Percentiles rank a stretch among this genome's conserved stretches.
Evolutionary conservation across 2,113 vertebrate species (phyloP).

Genomic region (Brachirus orientalis): DNA sequence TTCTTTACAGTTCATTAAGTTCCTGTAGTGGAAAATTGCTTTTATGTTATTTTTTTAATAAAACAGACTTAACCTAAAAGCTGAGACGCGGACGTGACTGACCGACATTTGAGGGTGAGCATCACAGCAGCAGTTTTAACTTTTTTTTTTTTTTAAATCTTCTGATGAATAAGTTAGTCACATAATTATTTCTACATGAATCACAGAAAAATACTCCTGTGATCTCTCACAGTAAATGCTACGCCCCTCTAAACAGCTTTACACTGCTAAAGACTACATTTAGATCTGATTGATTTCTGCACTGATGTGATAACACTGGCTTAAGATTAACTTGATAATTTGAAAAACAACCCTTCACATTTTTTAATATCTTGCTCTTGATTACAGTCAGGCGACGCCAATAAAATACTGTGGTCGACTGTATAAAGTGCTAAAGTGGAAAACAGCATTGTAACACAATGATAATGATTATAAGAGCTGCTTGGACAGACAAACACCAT

Average conservation of each 20-base stretch:
- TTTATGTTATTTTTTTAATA: background rate
- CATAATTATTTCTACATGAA: background rate
- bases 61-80: background rate
- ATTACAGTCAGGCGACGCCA: constrained; percentile 13
- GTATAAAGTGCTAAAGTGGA: constrained; percentile 70
- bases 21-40: constrained; percentile 1
- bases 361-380: constrained; percentile 15
- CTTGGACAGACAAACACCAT: constrained; percentile 29
- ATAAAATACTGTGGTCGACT: constrained; percentile 39
- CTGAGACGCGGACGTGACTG: constrained; percentile 1
- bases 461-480: constrained; percentile 12
- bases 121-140: constrained; percentile 15
- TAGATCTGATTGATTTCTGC: constrained; percentile 24
- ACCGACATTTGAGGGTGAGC: background rate
- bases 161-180: constrained; percentile 17
- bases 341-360: constrained; percentile 2
- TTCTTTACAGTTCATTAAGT: background rate
- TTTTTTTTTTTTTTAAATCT: constrained; percentile 7
- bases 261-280: constrained; percentile 15
- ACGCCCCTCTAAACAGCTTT: background rate
- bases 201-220: constrained; percentile 16
- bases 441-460: constrained; percentile 39
- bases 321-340: background rate
- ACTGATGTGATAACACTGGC: background rate
- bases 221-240: constrained; percentile 33